Evolutionary conservation across 2,797 vertebrate species (phyloP).

Genomic region (Paguma larvata): DNA sequence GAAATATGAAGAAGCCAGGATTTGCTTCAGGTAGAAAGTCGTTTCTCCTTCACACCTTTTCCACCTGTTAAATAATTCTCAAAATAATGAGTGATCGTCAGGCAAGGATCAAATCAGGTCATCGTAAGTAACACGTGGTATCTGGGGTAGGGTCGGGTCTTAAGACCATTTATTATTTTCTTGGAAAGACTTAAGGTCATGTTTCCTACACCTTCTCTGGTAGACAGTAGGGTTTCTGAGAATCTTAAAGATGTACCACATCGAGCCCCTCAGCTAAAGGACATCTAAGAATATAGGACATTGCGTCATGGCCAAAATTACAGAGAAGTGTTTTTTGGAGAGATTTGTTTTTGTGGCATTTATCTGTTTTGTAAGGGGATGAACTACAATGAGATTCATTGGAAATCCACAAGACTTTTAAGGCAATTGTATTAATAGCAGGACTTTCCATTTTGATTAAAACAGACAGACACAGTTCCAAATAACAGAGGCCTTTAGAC

Average conservation of each 20-base stretch:
- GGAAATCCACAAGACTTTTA: not conserved
- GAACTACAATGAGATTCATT: not conserved
- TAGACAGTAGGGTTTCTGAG: not conserved
- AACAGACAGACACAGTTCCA: slow-evolving; percentile 2
- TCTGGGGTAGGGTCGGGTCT: not conserved
- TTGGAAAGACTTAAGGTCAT: not conserved
- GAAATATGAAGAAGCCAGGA: not conserved
- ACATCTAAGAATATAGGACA: not conserved
- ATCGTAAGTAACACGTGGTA: not conserved
- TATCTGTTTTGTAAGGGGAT: not conserved
- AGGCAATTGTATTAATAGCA: slow-evolving; percentile 21
- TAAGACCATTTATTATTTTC: not conserved
- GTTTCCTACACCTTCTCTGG: not conserved
- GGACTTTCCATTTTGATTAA: not conserved
- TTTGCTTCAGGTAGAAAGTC: not conserved
- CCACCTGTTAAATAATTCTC: not conserved
- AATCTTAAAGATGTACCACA: not conserved
- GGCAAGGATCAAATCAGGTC: not conserved
- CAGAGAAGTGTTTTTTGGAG: not conserved
- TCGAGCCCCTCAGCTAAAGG: not conserved
- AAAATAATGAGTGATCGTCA: not conserved
- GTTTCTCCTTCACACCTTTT: not conserved
- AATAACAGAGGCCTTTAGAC: not conserved
- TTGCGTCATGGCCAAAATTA: not conserved
- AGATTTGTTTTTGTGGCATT: not conserved